Evolutionary conservation across 2,888 invertebrate genomes (phyloP).

Genomic region (Keiferia lycopersicella): DNA sequence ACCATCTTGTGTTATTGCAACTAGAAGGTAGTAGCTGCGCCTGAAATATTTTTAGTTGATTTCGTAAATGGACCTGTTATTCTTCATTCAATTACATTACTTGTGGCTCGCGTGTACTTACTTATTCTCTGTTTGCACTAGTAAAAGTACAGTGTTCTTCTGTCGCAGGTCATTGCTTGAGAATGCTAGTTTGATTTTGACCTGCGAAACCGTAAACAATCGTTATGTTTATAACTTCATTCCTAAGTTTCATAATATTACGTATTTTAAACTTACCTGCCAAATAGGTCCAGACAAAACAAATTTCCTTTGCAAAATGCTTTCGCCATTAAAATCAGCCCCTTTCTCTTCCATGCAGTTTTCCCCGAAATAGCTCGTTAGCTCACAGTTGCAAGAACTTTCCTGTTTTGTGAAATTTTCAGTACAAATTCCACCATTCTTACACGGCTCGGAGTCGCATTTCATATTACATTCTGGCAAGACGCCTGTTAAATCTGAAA

Average conservation of each 20-base stretch:
- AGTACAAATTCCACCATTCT: constrained; percentile 92
- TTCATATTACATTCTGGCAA: constrained; percentile 93
- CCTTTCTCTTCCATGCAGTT: constrained; percentile 94
- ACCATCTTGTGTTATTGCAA: constrained; percentile 91
- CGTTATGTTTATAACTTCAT: too few species aligned
- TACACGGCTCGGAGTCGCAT: constrained; percentile 93
- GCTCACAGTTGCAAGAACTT: constrained; percentile 93
- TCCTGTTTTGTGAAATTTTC: constrained; percentile 94
- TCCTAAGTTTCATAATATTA: not conserved
- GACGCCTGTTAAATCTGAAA: constrained; percentile 84
- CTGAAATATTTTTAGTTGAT: constrained; percentile 58
- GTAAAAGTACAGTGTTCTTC: constrained; percentile 88
- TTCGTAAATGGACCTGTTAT: not conserved
- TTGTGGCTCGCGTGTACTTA: constrained; percentile 53
- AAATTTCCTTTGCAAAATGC: constrained; percentile 90
- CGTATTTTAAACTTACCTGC: constrained; percentile 47
- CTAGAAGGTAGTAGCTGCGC: constrained; percentile 90
- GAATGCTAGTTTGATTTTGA: constrained; percentile 93
- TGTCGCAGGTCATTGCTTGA: constrained; percentile 90
- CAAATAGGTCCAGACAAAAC: constrained; percentile 86
- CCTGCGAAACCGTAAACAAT: constrained; percentile 65
- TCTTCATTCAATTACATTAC: not conserved
- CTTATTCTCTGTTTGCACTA: constrained; percentile 92
- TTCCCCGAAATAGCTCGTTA: constrained; percentile 94
- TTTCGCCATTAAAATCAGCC: constrained; percentile 93